Evolutionary conservation across 2,113 vertebrate species (phyloP).

Genomic region (Rana temporaria): DNA sequence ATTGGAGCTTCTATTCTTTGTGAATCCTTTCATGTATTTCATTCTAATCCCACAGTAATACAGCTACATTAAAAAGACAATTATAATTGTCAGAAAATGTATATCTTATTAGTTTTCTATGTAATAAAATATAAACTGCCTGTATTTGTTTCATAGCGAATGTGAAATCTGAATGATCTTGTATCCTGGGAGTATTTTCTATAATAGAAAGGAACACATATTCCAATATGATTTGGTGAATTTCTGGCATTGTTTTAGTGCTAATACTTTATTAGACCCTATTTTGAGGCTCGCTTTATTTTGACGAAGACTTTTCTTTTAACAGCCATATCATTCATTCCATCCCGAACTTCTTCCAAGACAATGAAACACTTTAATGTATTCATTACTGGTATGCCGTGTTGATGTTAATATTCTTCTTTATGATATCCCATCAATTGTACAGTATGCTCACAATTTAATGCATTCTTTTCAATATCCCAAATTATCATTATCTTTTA

Average conservation of each 20-base stretch:
- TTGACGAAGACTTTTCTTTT: conserved; percentile 35
- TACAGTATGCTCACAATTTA: conserved; percentile 31
- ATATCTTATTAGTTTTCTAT: conserved; percentile 11
- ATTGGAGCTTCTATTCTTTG: neutral
- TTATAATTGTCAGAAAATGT: conserved; percentile 41
- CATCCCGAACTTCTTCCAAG: conserved; percentile 17
- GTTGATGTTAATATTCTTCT: conserved; percentile 43
- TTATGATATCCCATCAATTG: conserved; percentile 42
- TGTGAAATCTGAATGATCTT: conserved; percentile 40
- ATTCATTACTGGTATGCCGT: conserved; percentile 32
- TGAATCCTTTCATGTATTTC: conserved; percentile 9
- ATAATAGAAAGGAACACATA: conserved; percentile 41
- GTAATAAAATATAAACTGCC: conserved; percentile 30
- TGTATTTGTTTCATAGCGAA: neutral
- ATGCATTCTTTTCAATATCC: conserved; percentile 33
- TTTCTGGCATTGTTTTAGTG: conserved; percentile 30
- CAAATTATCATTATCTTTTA: conserved; percentile 43
- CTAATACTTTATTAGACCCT: conserved; percentile 37
- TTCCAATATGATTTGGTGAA: conserved; percentile 42
- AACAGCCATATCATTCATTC: conserved; percentile 32
- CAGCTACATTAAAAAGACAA: conserved; percentile 15
- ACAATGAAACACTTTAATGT: conserved; percentile 38
- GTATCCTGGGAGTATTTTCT: conserved; percentile 33
- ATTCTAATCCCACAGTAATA: conserved; percentile 4
- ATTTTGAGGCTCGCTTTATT: conserved; percentile 39